phyloP scores from a whole-genome alignment of 2,797 vertebrate species.

The Neopelma chrysocephalum region DNA sequence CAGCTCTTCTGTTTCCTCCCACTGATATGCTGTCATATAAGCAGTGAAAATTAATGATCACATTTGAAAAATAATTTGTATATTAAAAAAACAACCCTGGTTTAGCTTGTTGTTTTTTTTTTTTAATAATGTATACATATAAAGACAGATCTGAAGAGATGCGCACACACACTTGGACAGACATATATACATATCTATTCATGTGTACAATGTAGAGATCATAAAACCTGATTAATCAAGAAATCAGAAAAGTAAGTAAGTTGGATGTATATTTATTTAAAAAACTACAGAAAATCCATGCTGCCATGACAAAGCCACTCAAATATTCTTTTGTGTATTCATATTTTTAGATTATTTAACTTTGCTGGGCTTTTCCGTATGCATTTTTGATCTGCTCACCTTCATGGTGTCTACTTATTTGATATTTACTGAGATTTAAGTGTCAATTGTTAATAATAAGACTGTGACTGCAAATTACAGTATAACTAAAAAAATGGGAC shows the following conservation, averaged over 20 bases:
- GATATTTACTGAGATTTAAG: constrained; percentile 7
- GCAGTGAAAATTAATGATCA: neutral
- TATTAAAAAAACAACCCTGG: neutral
- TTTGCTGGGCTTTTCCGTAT: neutral
- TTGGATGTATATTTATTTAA: neutral
- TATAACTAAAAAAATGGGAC: neutral
- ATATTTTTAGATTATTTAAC: neutral
- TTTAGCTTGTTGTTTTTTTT: neutral
- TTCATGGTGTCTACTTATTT: neutral
- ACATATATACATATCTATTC: neutral
- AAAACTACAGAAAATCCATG: neutral
- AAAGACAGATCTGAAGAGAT: neutral
- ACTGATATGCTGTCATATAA: neutral
- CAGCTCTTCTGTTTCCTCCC: neutral
- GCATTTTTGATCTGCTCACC: neutral
- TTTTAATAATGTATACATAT: neutral
- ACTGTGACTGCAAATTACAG: neutral
- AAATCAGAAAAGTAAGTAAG: neutral
- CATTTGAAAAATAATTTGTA: neutral
- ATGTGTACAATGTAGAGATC: neutral
- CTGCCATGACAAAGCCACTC: neutral
- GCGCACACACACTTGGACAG: rapidly evolving
- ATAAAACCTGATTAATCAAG: neutral
- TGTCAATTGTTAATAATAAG: neutral
- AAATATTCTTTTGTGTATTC: neutral